These are phyloP conservation scores for Atractosteus spatula DNA, from an alignment of 2,113 vertebrate genomes.

Conservation along the genomic window DNA sequence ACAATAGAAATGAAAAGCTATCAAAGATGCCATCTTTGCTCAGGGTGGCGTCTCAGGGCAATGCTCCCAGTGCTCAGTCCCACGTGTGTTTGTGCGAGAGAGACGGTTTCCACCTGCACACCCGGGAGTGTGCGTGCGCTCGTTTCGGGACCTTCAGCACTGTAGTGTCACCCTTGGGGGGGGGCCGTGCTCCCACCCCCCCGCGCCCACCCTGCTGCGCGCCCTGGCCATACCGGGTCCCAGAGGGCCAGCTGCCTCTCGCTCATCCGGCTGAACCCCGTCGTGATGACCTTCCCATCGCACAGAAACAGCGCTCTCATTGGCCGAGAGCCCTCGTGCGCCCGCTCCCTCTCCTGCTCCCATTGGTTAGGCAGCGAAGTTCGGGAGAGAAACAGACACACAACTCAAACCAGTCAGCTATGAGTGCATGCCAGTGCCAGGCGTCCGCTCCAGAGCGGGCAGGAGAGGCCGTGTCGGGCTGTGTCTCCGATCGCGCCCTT, in stretches of 20 bases:
- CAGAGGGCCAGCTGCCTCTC: slow-evolving; percentile 93
- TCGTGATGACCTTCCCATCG: slow-evolving; percentile 92
- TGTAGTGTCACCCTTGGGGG: background rate
- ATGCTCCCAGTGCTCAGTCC: too few relatives aligned
- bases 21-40: too few relatives aligned
- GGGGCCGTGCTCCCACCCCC: background rate
- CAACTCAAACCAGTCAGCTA: too few relatives aligned
- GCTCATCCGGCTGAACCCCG: slow-evolving; percentile 97
- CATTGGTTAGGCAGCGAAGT: background rate
- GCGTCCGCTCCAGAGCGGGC: too few relatives aligned
- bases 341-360: slow-evolving; percentile 90
- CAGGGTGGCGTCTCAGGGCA: too few relatives aligned
- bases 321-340: slow-evolving; percentile 90
- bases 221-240: slow-evolving; percentile 72
- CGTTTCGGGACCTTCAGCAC: background rate
- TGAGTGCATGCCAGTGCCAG: too few relatives aligned
- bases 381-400: too few relatives aligned
- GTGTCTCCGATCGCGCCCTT: too few relatives aligned
- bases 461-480: too few relatives aligned
- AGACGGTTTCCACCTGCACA: background rate
- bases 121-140: background rate
- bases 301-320: slow-evolving; percentile 95
- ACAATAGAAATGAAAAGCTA: too few relatives aligned
- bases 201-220: background rate
- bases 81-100: background rate